These are phyloP conservation scores for Hippoglossus hippoglossus DNA, from an alignment of 2,797 vertebrate species.

Conservation along the genomic window DNA sequence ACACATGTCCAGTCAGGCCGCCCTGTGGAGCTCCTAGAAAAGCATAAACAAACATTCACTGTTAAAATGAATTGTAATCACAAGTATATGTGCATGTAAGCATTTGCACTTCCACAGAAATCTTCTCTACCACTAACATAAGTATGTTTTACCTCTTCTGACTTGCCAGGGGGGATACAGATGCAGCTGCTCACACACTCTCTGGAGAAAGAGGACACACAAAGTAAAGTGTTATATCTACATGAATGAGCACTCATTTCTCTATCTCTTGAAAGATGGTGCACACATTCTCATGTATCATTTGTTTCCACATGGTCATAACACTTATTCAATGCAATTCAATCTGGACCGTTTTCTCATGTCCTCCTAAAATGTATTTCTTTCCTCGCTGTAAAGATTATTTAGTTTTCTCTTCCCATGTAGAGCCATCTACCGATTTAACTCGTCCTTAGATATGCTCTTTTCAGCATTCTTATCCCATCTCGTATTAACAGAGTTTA, in stretches of 20 bases:
- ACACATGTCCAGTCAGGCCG: constrained; percentile 98
- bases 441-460: not conserved
- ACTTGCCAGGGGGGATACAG: constrained; percentile 94
- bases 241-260: not conserved
- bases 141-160: constrained; percentile 91
- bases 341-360: not conserved
- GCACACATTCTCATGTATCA: not conserved
- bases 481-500: not conserved
- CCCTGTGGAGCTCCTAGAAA: constrained; percentile 91
- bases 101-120: not conserved
- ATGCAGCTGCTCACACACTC: constrained; percentile 92
- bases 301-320: not conserved
- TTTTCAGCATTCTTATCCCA: not conserved
- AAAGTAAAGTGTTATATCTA: not conserved
- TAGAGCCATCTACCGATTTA: not conserved
- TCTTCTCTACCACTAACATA: not conserved
- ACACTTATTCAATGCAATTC: not conserved
- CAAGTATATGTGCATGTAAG: not conserved
- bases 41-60: constrained; percentile 2
- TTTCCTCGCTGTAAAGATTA: not conserved
- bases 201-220: constrained; percentile 75
- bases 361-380: not conserved
- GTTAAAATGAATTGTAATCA: not conserved
- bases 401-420: not conserved
- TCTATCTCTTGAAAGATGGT: not conserved